A percentile compares a stretch with the other conserved stretches of the same genome.
Evolutionary conservation across 2,888 invertebrate species (phyloP).

Genomic region (Spisula subtruncata): DNA sequence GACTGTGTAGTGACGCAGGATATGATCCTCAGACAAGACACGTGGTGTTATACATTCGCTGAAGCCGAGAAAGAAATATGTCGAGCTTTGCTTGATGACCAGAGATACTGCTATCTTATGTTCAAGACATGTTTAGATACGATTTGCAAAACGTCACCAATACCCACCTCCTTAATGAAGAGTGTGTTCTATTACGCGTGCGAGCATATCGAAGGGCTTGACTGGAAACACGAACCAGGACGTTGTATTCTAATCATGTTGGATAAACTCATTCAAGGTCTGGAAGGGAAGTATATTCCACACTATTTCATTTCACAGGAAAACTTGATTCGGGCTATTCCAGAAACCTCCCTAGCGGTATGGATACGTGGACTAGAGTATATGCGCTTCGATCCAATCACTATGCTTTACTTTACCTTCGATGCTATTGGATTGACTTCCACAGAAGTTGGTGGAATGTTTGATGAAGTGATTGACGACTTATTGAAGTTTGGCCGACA

Average conservation of each 20-base stretch:
- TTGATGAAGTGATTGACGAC: slow-evolving; percentile 52
- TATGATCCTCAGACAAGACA: neutral
- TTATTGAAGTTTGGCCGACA: neutral
- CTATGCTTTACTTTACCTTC: slow-evolving; percentile 37
- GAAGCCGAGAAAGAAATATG: slow-evolving; percentile 16
- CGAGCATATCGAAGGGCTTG: slow-evolving; percentile 36
- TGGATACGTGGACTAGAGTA: neutral
- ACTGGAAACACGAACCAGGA: slow-evolving; percentile 47
- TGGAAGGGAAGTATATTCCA: slow-evolving; percentile 29
- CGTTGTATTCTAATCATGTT: slow-evolving; percentile 47
- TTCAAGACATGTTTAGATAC: slow-evolving; percentile 8
- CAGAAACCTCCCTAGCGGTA: neutral
- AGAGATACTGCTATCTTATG: neutral
- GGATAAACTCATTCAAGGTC: slow-evolving; percentile 26
- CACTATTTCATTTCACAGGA: slow-evolving; percentile 55
- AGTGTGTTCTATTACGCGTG: slow-evolving; percentile 57
- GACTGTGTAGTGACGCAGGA: neutral
- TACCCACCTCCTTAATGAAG: slow-evolving; percentile 28
- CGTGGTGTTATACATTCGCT: slow-evolving; percentile 26
- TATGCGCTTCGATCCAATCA: slow-evolving; percentile 10
- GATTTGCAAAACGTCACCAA: neutral
- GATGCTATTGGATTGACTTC: slow-evolving; percentile 37
- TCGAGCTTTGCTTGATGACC: neutral
- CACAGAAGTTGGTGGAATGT: slow-evolving; percentile 42
- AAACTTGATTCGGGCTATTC: slow-evolving; percentile 35